Evolutionary conservation across 2,113 vertebrate genomes (phyloP).

Genomic region (Otocyon megalotis): DNA sequence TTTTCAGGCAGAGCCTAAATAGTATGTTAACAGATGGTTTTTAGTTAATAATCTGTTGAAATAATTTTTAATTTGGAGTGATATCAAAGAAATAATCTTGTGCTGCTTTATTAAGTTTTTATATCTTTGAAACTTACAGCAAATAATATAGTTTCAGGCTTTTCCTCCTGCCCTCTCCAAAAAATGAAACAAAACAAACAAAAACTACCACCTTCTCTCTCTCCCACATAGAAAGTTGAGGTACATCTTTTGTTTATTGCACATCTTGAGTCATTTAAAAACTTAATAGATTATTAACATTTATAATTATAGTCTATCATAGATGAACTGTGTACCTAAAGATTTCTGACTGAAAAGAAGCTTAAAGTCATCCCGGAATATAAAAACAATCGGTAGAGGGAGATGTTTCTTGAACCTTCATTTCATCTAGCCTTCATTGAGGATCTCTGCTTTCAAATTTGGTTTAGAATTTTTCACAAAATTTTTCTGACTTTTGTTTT

Average conservation of each 20-base stretch:
- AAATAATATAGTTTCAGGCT: not conserved
- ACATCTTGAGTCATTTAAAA: not conserved
- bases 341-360: slow-evolving; percentile 55
- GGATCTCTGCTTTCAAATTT: slow-evolving; percentile 62
- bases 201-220: not conserved
- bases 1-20: slow-evolving; percentile 26
- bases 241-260: slow-evolving; percentile 32
- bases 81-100: slow-evolving; percentile 30
- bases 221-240: not conserved
- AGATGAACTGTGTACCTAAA: not conserved
- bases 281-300: slow-evolving; percentile 23
- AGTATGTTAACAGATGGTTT: not conserved
- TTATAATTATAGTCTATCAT: not conserved
- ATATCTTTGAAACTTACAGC: slow-evolving; percentile 7
- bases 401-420: slow-evolving; percentile 12
- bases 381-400: not conserved
- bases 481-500: slow-evolving; percentile 33
- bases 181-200: not conserved
- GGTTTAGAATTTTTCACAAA: slow-evolving; percentile 26
- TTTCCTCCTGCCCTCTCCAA: not conserved
- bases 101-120: slow-evolving; percentile 40
- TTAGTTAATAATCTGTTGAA: slow-evolving; percentile 37
- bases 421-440: slow-evolving; percentile 26
- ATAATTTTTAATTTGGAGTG: slow-evolving; percentile 41
- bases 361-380: not conserved